A percentile compares a stretch with the other conserved stretches of the same genome.
Conservation (phyloP, 2,113 vertebrate species). For the Eidolon helvum region DNA sequence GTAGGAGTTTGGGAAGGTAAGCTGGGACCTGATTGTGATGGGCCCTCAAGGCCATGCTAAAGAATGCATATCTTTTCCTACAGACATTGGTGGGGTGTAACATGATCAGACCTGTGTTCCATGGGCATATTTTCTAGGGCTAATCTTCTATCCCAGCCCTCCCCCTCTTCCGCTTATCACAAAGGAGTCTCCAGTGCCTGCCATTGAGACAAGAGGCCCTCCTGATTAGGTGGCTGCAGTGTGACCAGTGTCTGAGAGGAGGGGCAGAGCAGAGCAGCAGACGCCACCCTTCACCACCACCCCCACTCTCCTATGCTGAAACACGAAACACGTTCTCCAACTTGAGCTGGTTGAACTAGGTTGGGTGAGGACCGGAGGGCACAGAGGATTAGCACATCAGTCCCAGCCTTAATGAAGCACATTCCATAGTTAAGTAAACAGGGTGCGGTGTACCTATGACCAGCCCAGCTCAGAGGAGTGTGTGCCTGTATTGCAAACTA, state of each 20-base stretch:
- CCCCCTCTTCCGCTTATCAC: background rate
- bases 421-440: conserved; percentile 42
- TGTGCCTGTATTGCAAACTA: background rate
- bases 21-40: background rate
- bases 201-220: background rate
- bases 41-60: background rate
- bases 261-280: background rate
- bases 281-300: background rate
- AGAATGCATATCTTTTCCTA: background rate
- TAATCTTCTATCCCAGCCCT: background rate
- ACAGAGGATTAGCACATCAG: conserved; percentile 40
- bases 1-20: background rate
- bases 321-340: conserved; percentile 44
- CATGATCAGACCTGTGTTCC: background rate
- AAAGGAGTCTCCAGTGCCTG: background rate
- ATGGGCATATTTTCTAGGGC: background rate
- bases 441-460: conserved; percentile 9
- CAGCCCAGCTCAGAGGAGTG: background rate
- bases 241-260: background rate
- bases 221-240: background rate
- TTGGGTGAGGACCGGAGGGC: conserved; percentile 23
- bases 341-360: conserved; percentile 62
- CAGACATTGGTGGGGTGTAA: background rate
- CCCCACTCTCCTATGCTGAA: background rate
- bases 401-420: conserved; percentile 44